Evolutionary conservation across 2,797 vertebrate species (phyloP).

Genomic region (Amblyraja radiata): DNA sequence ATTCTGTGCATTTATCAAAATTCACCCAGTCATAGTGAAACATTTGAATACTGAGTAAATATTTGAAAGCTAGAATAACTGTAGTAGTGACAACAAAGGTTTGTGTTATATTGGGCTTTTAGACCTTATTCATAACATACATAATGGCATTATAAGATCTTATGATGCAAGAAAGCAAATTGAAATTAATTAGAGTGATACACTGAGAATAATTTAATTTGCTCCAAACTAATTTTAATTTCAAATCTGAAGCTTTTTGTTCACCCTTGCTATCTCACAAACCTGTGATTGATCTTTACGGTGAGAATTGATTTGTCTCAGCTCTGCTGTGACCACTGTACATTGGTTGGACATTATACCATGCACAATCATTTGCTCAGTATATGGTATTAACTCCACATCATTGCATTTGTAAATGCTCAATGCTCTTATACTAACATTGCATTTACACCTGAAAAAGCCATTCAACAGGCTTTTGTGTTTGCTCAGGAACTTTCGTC

Average conservation of each 20-base stretch:
- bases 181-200: background rate
- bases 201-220: background rate
- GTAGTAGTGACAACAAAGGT: background rate
- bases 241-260: background rate
- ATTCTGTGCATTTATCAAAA: too few species aligned
- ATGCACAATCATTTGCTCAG: background rate
- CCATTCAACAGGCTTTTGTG: background rate
- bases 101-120: background rate
- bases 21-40: too few species aligned
- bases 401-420: background rate
- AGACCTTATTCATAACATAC: background rate
- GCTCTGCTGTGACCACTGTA: background rate
- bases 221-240: background rate
- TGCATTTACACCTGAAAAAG: background rate
- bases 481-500: background rate
- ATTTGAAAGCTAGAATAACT: background rate
- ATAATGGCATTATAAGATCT: background rate
- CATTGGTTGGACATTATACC: background rate
- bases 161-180: background rate
- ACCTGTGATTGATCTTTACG: background rate
- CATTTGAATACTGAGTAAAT: background rate
- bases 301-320: background rate
- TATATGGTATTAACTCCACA: background rate
- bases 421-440: background rate
- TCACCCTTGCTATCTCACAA: background rate